Evolutionary conservation across 2,888 invertebrate species (phyloP).

Genomic region (Drosophila prolongata): DNA sequence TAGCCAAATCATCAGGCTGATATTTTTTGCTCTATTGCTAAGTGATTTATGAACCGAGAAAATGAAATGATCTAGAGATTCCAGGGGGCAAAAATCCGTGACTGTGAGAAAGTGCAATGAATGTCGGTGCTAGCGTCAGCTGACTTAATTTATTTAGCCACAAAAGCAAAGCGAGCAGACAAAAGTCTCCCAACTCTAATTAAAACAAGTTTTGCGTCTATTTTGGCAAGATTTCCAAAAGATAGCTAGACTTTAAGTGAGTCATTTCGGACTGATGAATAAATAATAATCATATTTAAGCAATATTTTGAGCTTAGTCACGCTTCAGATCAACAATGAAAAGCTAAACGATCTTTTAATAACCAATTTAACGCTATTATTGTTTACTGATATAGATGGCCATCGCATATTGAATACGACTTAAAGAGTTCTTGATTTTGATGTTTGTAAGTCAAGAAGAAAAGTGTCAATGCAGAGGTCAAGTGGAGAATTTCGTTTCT

Average conservation of each 20-base stretch:
- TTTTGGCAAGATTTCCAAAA: constrained; percentile 20
- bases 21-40: neutral
- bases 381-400: constrained; percentile 44
- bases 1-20: constrained; percentile 38
- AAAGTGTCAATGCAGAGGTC: constrained; percentile 17
- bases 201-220: constrained; percentile 45
- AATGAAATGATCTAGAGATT: constrained; percentile 26
- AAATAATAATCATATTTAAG: constrained; percentile 40
- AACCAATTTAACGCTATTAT: constrained; percentile 65
- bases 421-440: constrained; percentile 61
- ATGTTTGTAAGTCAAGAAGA: constrained; percentile 44
- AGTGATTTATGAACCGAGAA: constrained; percentile 18
- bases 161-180: constrained; percentile 9
- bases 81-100: neutral
- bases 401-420: constrained; percentile 43
- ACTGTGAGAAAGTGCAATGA: constrained; percentile 54
- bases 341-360: constrained; percentile 73
- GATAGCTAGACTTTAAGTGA: constrained; percentile 23
- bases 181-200: constrained; percentile 35
- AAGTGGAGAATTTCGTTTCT: constrained; percentile 12
- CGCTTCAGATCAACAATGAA: constrained; percentile 53
- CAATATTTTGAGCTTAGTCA: constrained; percentile 48
- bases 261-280: constrained; percentile 36
- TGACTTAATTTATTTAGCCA: constrained; percentile 37
- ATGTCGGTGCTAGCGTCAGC: constrained; percentile 25